phyloP scores from a whole-genome alignment of 2,888 invertebrate genomes.

The Hemithea aestivaria region DNA sequence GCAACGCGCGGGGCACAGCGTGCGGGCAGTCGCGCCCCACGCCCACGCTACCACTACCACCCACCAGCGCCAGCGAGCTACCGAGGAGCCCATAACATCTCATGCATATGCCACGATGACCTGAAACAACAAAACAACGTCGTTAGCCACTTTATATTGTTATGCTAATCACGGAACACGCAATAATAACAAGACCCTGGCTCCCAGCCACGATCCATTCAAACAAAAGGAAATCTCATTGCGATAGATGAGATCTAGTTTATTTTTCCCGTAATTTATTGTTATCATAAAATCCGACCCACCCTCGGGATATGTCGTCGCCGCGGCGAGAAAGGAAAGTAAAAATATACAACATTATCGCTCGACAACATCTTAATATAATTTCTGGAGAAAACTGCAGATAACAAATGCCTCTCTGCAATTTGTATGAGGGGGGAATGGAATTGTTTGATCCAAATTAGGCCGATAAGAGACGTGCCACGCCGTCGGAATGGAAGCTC shows the following conservation, averaged over 20 bases:
- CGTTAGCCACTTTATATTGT: slow-evolving; percentile 5
- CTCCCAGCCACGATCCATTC: slow-evolving; percentile 24
- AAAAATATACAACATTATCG: slow-evolving; percentile 70
- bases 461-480: slow-evolving; percentile 66
- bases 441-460: slow-evolving; percentile 74
- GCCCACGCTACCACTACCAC: slow-evolving; percentile 77
- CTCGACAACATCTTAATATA: slow-evolving; percentile 70
- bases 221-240: slow-evolving; percentile 45
- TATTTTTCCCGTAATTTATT: slow-evolving; percentile 62
- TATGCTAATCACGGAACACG: slow-evolving; percentile 11
- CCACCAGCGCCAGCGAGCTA: slow-evolving; percentile 74
- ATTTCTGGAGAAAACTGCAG: slow-evolving; percentile 71
- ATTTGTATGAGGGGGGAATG: slow-evolving; percentile 66
- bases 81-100: slow-evolving; percentile 76
- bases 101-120: slow-evolving; percentile 65
- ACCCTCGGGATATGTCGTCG: slow-evolving; percentile 45
- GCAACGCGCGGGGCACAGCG: slow-evolving; percentile 89
- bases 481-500: slow-evolving; percentile 46
- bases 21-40: slow-evolving; percentile 76
- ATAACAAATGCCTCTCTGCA: slow-evolving; percentile 68
- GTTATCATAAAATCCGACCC: slow-evolving; percentile 56
- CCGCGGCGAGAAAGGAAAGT: slow-evolving; percentile 46
- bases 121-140: slow-evolving; percentile 52
- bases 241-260: slow-evolving; percentile 54
- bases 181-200: slow-evolving; percentile 18